A percentile compares a stretch with the other conserved stretches of the same genome.
Evolutionary conservation across 2,797 vertebrate genomes (phyloP).

Genomic region (Gila robusta): DNA sequence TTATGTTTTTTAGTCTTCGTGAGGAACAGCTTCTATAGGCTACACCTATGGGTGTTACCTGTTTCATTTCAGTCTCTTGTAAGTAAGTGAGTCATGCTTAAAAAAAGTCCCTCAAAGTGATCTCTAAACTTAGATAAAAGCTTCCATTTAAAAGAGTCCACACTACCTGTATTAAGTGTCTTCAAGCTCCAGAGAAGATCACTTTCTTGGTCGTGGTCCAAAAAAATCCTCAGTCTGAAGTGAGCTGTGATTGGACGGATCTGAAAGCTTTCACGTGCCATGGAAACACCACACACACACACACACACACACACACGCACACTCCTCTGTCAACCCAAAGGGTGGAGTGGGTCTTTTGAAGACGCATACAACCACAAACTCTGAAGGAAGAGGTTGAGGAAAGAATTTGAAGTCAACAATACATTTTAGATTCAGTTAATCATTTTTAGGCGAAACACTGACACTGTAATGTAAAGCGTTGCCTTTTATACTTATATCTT

Average conservation of each 20-base stretch:
- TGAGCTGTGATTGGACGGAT: slow-evolving; percentile 15
- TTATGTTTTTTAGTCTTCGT: neutral
- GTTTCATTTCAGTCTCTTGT: slow-evolving; percentile 8
- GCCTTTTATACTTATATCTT: neutral
- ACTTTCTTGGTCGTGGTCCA: slow-evolving; percentile 33
- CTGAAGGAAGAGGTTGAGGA: neutral
- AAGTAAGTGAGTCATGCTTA: slow-evolving; percentile 24
- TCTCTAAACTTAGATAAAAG: slow-evolving; percentile 24
- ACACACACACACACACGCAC: slow-evolving; percentile 10
- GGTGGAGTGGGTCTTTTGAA: slow-evolving; percentile 42
- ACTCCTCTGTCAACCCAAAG: slow-evolving; percentile 43
- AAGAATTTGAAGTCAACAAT: neutral
- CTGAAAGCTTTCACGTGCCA: slow-evolving; percentile 14
- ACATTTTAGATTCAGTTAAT: neutral
- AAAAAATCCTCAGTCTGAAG: slow-evolving; percentile 29
- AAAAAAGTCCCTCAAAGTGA: slow-evolving; percentile 32
- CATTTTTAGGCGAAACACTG: neutral
- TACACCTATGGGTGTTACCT: slow-evolving; percentile 19
- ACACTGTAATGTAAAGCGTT: neutral
- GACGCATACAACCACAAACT: neutral
- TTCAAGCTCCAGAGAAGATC: slow-evolving; percentile 38
- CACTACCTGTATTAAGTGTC: slow-evolving; percentile 39
- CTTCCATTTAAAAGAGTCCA: slow-evolving; percentile 25
- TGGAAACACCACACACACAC: slow-evolving; percentile 7
- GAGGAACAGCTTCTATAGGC: neutral